Evolutionary conservation across 2,888 invertebrate genomes (phyloP), one percentile per base, ranked within the genome.

Genomic region (Paralinhomoeus sp.): DNA sequence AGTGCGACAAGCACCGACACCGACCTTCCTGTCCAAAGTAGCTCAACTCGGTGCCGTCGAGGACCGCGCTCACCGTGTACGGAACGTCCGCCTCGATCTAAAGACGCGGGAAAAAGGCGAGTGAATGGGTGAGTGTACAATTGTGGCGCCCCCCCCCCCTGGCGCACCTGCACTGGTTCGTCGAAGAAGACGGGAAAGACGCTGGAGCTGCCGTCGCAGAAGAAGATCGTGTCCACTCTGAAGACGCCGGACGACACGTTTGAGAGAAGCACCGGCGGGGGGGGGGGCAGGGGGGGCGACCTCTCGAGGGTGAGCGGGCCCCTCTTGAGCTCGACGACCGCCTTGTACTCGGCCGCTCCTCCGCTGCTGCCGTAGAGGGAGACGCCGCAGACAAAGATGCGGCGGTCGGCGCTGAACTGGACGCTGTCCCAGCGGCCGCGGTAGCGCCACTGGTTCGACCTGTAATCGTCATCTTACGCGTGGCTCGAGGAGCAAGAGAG

Each of bases 1-100:
- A 7, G 7, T 7, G 7, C 36, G 7, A 7, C 5, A 85, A 87
- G 66, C 87, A 87, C 66, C 89, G 87, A 68, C 89, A 91, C 68
- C 87, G 87, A 69, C 89, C 89, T 66, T 91, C 89, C 65, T 89
- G 89, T 7, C 89, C 89, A 64, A 89, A 91, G 65, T 87, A 91
- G 67, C 85, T 85, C 52, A 91, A 67, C 64, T 89, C 87, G 46
- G 77, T 78, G 15, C 89, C 89, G 62, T 89, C 89, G 21, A 91
- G 67, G 51, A 87, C 76, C 1, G 82, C 87, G n/a, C 85, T 85
- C 13, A 87, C 87, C 2, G 87, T 89, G 65, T 91, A 89, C 62
- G 80, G 84, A 46, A 76, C 77, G 62, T 89, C 87, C 0, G 85
- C 80, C 63, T 89, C 87, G 51, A 87, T 78, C 69, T 84, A 80